phyloP scores from a whole-genome alignment of 2,888 invertebrate genomes.

The Trichogramma evanescens region DNA sequence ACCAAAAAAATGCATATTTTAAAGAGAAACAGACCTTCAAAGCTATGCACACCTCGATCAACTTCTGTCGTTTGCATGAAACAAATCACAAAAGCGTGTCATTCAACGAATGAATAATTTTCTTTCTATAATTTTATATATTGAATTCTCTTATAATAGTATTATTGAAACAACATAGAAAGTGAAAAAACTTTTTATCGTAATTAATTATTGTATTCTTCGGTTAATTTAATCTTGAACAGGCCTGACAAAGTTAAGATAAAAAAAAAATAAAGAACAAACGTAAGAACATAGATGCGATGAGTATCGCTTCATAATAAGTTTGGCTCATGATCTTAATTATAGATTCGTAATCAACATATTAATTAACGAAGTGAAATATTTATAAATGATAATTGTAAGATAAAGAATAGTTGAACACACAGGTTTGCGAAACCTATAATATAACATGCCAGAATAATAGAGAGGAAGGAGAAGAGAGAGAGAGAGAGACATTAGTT shows the following conservation, averaged over 20 bases:
- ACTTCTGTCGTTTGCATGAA: slow-evolving; percentile 73
- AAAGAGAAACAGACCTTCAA: slow-evolving; percentile 68
- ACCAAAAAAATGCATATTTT: slow-evolving; percentile 27
- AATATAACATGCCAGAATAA: slow-evolving; percentile 12
- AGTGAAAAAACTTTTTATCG: too few species aligned
- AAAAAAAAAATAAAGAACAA: too few species aligned
- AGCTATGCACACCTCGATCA: slow-evolving; percentile 90
- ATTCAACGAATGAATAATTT: slow-evolving; percentile 35
- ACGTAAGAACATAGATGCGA: too few species aligned
- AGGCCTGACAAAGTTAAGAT: too few species aligned
- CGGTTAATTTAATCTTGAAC: too few species aligned
- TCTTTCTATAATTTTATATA: slow-evolving; percentile 4
- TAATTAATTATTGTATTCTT: too few species aligned
- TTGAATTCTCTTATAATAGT: background rate
- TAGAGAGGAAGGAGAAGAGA: slow-evolving; percentile 6
- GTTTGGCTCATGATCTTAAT: too few species aligned
- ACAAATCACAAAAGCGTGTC: slow-evolving; percentile 51
- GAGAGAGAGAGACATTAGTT: slow-evolving; percentile 6
- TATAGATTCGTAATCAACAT: too few species aligned
- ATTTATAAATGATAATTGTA: too few species aligned
- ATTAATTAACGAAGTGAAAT: too few species aligned
- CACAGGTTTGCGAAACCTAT: slow-evolving; percentile 7
- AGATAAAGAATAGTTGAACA: background rate
- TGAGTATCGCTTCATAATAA: too few species aligned
- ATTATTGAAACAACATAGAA: too few species aligned